These are phyloP conservation scores for Crax fasciolata DNA, from an alignment of 2,797 vertebrate species.

Conservation along the genomic window DNA sequence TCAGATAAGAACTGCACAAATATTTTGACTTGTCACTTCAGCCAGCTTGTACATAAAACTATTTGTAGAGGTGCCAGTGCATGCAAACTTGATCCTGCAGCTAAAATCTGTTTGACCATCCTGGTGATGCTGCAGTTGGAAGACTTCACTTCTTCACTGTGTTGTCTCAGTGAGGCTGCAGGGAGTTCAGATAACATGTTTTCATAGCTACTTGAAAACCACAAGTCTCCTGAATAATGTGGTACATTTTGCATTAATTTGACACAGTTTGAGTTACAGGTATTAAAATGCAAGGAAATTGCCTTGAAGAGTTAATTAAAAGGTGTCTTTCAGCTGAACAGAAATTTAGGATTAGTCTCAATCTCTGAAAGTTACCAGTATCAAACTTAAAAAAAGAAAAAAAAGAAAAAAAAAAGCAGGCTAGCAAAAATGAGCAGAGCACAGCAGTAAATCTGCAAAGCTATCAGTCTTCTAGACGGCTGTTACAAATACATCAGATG, in stretches of 20 bases:
- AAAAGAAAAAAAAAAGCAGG: neutral
- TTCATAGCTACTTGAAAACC: neutral
- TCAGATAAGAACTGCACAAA: neutral
- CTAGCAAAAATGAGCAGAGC: conserved; percentile 46
- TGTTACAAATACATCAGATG: conserved; percentile 38
- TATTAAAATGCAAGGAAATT: conserved; percentile 14
- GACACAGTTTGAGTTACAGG: neutral
- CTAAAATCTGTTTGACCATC: neutral
- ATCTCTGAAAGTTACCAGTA: neutral
- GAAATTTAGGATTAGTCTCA: neutral
- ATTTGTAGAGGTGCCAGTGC: neutral
- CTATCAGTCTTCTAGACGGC: conserved; percentile 52
- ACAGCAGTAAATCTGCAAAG: conserved; percentile 47
- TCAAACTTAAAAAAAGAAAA: neutral
- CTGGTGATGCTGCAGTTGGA: neutral
- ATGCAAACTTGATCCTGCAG: neutral
- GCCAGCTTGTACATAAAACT: neutral
- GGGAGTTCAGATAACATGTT: neutral
- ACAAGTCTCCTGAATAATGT: neutral
- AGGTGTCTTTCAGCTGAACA: neutral
- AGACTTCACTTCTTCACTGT: neutral
- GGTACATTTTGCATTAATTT: neutral
- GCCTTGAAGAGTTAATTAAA: conserved; percentile 18
- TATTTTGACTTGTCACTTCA: neutral
- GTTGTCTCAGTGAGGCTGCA: neutral